Evolutionary conservation across 2,888 invertebrate species (phyloP), one percentile per base, ranked within the genome.

Genomic region (Marasmarcha lunaedactyla): DNA sequence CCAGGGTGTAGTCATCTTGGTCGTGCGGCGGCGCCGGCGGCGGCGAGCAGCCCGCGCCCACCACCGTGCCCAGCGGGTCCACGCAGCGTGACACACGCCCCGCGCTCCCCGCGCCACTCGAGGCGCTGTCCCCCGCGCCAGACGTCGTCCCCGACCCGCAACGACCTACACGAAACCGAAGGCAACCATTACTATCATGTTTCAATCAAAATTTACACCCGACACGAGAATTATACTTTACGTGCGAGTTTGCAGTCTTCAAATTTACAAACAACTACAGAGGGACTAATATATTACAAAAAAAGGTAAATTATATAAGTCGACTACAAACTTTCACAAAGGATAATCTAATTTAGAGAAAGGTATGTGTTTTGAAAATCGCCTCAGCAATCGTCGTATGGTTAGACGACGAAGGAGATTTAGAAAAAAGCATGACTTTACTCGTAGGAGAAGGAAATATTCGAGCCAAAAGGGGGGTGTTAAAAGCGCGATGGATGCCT

Each of bases 151-250:
- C 44, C 44, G 47, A 46, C 55, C 55, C 54, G 48, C 53, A 37
- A 77, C 78, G 86, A 88, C 89, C 90, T 90, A 89, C 87, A 89
- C 89, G 66, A 72, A 92, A 91, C 92, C 92, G 90, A 90, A 90
- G 92, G 91, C 92, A 89, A 88, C 88, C 77, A 66, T 66, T 67
- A 73, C 68, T 69, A 57, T 55, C 20, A 20, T 20, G 3, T 20
- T 54, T 48, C 38, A 42, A 35, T 33, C 42, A 48, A 46, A n/a
- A n/a, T n/a, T n/a, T n/a, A n/a, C n/a, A n/a, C n/a, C 35, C 35
- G 35, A 25, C 36, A 14, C 26, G n/a, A 3, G 20, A 20, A 20
- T 5, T 7, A 3, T 3, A 20, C 4, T 20, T 20, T 20, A 20
- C 20, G 20, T 20, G 20, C 20, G 20, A 20, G 20, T 20, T 20